Evolutionary conservation across 2,797 vertebrate genomes (phyloP).

Genomic region (Enteromius thamalakanensis): DNA sequence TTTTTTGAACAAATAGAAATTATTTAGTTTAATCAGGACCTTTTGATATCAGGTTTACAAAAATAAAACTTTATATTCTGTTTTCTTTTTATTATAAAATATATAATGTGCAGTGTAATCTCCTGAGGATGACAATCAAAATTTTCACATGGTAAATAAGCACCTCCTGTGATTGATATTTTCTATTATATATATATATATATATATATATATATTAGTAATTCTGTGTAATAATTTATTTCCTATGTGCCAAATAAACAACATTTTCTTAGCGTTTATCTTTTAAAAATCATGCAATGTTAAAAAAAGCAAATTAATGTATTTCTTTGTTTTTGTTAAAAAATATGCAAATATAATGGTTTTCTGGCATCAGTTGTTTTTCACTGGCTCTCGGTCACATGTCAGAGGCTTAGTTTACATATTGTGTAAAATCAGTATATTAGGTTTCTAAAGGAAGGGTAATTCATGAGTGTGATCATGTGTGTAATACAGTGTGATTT

Average conservation of each 20-base stretch:
- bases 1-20: background rate
- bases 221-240: background rate
- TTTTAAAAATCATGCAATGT: background rate
- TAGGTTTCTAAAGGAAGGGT: background rate
- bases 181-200: too few species aligned
- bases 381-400: background rate
- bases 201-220: background rate
- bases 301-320: background rate
- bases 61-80: background rate
- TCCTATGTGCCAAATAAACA: background rate
- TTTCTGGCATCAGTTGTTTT: background rate
- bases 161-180: background rate
- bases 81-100: background rate
- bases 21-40: too few species aligned
- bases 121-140: background rate
- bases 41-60: background rate
- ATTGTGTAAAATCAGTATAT: conserved; percentile 4
- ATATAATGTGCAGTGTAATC: background rate
- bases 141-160: background rate
- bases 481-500: background rate
- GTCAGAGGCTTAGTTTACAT: background rate
- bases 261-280: background rate
- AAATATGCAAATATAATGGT: background rate
- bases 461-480: background rate
- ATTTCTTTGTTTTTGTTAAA: background rate